Evolutionary conservation across 2,797 vertebrate genomes (phyloP), one percentile per base, ranked within the genome.

Genomic region (Percopsis omiscomaycus): DNA sequence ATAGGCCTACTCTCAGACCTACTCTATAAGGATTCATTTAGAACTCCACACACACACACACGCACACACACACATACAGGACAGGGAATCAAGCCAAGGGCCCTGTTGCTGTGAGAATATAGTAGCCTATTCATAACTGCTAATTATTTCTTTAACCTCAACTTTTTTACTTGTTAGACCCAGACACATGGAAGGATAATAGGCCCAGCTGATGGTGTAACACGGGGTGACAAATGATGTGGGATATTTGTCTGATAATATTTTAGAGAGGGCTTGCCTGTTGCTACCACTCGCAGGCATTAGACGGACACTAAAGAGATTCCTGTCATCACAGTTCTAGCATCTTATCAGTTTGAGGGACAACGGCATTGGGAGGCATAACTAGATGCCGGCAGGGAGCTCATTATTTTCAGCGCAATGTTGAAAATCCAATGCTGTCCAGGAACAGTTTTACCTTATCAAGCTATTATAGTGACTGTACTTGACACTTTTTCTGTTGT

Each of bases 361-460:
- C 16, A 51, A 27, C 11, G 27, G 11, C 28, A 48, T 6, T n/a
- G 27, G 22, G 44, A 55, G 16, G 10, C 12, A 47, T 12, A 55
- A 30, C n/a, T 22, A 37, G 48, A 32, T 14, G 56, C 16, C 56
- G 12, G 59, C 59, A 37, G 46, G 29, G 59, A 61, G 48, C 48
- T 37, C 59, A 37, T 61, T 51, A 51, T 50, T 61, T 51, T 42
- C 32, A 61, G 51, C 5, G 48, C 22, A 61, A 61, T 52, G 48
- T 52, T 47, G 27, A 61, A 61, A 61, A 51, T 51, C 30, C 28
- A 61, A 61, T 22, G 48, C 48, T 61, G 28, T 50, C 13, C 30
- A 52, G n/a, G 12, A 50, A 48, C 22, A 47, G 29, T 37, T 42
- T 37, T 2, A 14, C 54, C 8, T 37, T 16, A 9, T n/a, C 13